Conservation (phyloP, 2,888 invertebrate genomes). For the Acrocyrtus sp. region DNA sequence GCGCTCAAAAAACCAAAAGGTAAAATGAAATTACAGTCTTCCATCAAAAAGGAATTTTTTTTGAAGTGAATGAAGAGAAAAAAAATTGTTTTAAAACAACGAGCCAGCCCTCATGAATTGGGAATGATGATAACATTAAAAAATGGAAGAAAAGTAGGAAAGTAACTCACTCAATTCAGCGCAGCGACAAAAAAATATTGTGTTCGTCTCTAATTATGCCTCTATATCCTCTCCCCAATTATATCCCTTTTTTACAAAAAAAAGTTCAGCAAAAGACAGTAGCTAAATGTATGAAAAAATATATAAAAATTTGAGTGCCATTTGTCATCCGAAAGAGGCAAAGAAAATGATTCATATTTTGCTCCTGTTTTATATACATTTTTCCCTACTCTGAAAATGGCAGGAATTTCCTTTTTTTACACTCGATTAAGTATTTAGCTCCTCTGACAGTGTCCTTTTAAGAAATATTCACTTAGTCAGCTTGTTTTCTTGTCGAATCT, state of each 20-base stretch:
- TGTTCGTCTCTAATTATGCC: not conserved
- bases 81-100: not conserved
- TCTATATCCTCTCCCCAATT: not conserved
- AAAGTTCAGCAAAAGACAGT: not conserved
- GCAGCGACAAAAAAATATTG: not conserved
- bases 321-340: not conserved
- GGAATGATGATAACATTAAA: not conserved
- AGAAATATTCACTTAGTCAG: not conserved
- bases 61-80: too few species aligned
- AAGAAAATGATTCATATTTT: too few species aligned
- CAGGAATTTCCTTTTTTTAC: slow-evolving; percentile 5
- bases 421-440: slow-evolving; percentile 38
- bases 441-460: not conserved
- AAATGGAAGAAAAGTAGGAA: not conserved
- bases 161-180: not conserved
- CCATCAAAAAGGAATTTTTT: not conserved
- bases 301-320: not conserved
- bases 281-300: not conserved
- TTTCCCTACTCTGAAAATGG: not conserved
- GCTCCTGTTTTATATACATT: too few species aligned
- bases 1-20: not conserved
- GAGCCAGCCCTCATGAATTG: not conserved
- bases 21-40: not conserved
- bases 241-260: not conserved
- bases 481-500: too few species aligned